Percentiles rank a stretch among this genome's conserved stretches.
Conservation (phyloP, 2,888 invertebrate genomes). For the Podotricha telesiphe region DNA sequence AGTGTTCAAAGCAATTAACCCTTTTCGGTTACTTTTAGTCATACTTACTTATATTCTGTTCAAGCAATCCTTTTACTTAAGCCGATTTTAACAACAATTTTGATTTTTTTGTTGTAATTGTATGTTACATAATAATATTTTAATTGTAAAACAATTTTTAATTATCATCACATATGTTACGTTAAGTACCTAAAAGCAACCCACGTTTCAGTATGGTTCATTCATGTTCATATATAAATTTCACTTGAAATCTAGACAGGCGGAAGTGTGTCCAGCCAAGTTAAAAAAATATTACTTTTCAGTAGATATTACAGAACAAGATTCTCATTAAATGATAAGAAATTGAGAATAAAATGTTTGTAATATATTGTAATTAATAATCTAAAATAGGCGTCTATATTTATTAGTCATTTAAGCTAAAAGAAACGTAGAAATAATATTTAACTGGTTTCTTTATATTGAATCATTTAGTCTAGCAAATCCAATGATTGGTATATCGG, state of each 20-base stretch:
- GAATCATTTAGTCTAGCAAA: conserved; percentile 13
- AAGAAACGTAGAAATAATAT: background rate
- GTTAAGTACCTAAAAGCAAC: background rate
- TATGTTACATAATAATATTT: background rate
- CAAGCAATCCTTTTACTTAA: background rate
- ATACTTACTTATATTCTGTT: background rate
- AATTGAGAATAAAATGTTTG: background rate
- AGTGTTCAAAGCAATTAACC: background rate
- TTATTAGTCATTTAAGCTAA: background rate
- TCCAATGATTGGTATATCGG: conserved; percentile 1
- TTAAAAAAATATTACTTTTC: no score
- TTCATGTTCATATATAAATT: background rate
- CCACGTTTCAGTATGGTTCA: background rate
- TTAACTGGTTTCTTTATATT: background rate
- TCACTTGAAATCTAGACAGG: background rate
- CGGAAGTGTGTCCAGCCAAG: no score
- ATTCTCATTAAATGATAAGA: background rate
- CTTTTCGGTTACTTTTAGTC: background rate
- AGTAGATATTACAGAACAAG: background rate
- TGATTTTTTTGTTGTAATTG: no score
- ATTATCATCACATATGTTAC: background rate
- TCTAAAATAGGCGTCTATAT: background rate
- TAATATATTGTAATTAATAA: background rate
- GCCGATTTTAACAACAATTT: background rate
- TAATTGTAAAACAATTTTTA: background rate